Base-by-base conservation (phyloP, 1,140 invertebrate genomes). In the Melanaphis sacchari region DNA sequence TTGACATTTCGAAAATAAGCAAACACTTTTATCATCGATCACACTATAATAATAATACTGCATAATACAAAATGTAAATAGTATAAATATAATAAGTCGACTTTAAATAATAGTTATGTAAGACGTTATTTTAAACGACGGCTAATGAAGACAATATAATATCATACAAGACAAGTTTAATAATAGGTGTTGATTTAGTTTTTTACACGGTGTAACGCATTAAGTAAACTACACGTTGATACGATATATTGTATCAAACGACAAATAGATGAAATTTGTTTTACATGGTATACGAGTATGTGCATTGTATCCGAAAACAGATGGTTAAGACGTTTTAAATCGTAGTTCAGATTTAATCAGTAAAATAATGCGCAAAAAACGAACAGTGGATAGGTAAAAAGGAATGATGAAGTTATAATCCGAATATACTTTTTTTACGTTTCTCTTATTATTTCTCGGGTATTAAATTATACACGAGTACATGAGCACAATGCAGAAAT, bases 31-130 rank as follows among this genome's bases (percentile, higher is more conserved):
- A 76, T 66, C 59, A n/a, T 76, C n/a, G 59, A 76, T 76, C 59
- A 76, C 59, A 76, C 31, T 18, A 8, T 36, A 76, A 49, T 59
- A 15, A 76, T n/a, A 66, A 66, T 66, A 66, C 31, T 66, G n/a
- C n/a, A 76, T 76, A n/a, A 76, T n/a, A 76, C 31, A n/a, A 76
- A 15, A 76, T n/a, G 59, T 76, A 76, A 76, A 76, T n/a, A 76
- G n/a, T 76, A 59, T n/a, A n/a, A 15, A 18, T 24, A 36, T 76
- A 76, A 76, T 36, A 0, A 31, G 31, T 76, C 36, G 59, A 76
- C 59, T 76, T n/a, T 76, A n/a, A 76, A 76, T 76, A 36, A 76
- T 76, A n/a, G 59, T 76, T n/a, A 76, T 76, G 59, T 66, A n/a
- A 66, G 31, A 24, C 59, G n/a, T 15, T 76, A 76, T 76, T 76